Percentiles rank a stretch among this genome's conserved stretches.
These are phyloP conservation scores for Gymnocephalus cernua DNA, from an alignment of 2,113 vertebrate genomes.

Conservation along the genomic window DNA sequence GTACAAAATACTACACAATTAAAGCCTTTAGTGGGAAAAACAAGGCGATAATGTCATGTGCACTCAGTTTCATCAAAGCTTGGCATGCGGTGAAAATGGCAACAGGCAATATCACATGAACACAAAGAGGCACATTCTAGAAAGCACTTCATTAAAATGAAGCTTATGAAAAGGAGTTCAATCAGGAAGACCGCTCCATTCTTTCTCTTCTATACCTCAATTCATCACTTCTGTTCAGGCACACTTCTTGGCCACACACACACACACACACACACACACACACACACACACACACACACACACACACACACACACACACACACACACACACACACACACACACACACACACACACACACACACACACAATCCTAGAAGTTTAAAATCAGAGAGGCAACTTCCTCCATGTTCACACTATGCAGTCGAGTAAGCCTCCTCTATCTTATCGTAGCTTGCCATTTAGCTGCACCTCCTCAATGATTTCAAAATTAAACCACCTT, in stretches of 20 bases:
- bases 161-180: neutral
- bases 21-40: neutral
- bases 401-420: neutral
- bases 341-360: too few relatives aligned
- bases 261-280: too few relatives aligned
- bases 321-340: too few relatives aligned
- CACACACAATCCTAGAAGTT: too few relatives aligned
- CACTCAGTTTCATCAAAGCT: neutral
- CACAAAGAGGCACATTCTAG: neutral
- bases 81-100: neutral
- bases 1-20: neutral
- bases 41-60: neutral
- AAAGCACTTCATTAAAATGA: neutral
- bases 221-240: too few relatives aligned
- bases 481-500: neutral
- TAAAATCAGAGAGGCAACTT: too few relatives aligned
- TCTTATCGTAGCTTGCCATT: neutral
- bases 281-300: too few relatives aligned
- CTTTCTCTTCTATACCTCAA: too few relatives aligned
- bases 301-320: too few relatives aligned
- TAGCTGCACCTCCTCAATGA: neutral
- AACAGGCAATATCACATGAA: neutral
- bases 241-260: too few relatives aligned
- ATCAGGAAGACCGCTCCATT: neutral
- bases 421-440: neutral